Conservation (phyloP, 2,888 invertebrate species). For the Epinotia brunnichana region DNA sequence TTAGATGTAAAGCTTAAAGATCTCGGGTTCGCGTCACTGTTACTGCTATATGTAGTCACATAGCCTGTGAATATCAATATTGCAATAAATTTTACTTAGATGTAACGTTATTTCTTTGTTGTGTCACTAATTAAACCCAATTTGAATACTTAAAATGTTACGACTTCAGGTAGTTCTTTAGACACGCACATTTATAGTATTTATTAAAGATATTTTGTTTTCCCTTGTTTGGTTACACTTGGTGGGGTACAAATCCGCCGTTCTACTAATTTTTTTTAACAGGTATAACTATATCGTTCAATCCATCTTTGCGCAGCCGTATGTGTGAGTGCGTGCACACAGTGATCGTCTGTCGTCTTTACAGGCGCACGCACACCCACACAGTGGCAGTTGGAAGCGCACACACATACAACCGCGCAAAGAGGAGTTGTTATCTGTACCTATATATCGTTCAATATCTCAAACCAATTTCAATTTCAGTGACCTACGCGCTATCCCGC, state of each 20-base stretch:
- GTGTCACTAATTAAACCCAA: neutral
- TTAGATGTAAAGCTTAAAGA: constrained; percentile 19
- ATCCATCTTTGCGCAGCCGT: too few species aligned
- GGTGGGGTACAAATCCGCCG: neutral
- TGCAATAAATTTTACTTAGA: constrained; percentile 33
- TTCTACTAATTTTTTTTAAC: neutral
- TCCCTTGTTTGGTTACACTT: neutral
- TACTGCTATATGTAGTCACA: constrained; percentile 27
- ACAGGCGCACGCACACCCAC: too few species aligned
- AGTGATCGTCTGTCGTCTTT: too few species aligned
- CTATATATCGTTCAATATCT: constrained; percentile 22
- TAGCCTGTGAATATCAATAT: constrained; percentile 28
- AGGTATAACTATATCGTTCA: too few species aligned
- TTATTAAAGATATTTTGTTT: neutral
- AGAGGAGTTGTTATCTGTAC: neutral
- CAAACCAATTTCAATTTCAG: constrained; percentile 49
- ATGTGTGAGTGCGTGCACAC: too few species aligned
- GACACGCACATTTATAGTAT: too few species aligned
- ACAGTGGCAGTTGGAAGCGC: too few species aligned
- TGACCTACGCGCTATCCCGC: constrained; percentile 57
- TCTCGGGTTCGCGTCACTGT: constrained; percentile 33
- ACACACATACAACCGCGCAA: neutral
- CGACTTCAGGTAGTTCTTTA: too few species aligned
- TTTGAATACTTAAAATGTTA: too few species aligned
- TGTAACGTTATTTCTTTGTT: neutral